Evolutionary conservation across 2,888 invertebrate species (phyloP).

Genomic region (Lasioglossum calceatum): DNA sequence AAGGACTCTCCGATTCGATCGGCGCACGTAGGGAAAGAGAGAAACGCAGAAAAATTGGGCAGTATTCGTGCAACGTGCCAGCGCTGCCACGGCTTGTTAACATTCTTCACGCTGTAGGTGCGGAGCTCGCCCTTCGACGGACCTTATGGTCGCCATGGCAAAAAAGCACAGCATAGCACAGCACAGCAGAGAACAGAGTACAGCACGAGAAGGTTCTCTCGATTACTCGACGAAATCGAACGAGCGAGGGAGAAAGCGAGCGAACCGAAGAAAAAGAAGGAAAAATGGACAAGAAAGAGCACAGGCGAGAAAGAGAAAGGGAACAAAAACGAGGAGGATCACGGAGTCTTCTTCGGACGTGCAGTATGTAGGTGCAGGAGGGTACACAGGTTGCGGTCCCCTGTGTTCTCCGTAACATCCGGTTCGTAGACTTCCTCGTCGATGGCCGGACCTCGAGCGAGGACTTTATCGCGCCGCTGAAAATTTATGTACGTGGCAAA

Average conservation of each 20-base stretch:
- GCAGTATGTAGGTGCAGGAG: conserved; percentile 21
- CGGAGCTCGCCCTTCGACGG: conserved; percentile 63
- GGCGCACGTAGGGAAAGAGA: conserved; percentile 58
- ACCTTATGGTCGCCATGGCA: conserved; percentile 39
- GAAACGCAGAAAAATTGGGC: conserved; percentile 70
- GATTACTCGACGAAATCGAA: conserved; percentile 51
- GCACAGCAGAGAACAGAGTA: not conserved
- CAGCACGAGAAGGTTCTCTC: conserved; percentile 35
- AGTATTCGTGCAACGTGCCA: conserved; percentile 64
- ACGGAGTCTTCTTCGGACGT: conserved; percentile 43
- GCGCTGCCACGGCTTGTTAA: conserved; percentile 76
- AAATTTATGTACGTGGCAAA: conserved; percentile 68
- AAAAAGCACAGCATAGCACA: not conserved
- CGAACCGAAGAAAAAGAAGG: conserved; percentile 19
- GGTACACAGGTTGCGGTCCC: conserved; percentile 42
- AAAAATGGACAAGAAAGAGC: not conserved
- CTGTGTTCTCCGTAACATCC: conserved; percentile 59
- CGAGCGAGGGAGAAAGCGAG: conserved; percentile 12
- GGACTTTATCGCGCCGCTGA: conserved; percentile 67
- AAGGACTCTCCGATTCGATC: conserved; percentile 76
- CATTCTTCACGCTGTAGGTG: conserved; percentile 78
- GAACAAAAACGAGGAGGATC: conserved; percentile 33
- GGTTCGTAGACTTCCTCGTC: conserved; percentile 67
- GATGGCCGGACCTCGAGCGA: conserved; percentile 58
- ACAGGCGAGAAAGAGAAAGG: conserved; percentile 6